phyloP scores from a whole-genome alignment of 1,140 invertebrate species.

The Drosophila cardini region DNA sequence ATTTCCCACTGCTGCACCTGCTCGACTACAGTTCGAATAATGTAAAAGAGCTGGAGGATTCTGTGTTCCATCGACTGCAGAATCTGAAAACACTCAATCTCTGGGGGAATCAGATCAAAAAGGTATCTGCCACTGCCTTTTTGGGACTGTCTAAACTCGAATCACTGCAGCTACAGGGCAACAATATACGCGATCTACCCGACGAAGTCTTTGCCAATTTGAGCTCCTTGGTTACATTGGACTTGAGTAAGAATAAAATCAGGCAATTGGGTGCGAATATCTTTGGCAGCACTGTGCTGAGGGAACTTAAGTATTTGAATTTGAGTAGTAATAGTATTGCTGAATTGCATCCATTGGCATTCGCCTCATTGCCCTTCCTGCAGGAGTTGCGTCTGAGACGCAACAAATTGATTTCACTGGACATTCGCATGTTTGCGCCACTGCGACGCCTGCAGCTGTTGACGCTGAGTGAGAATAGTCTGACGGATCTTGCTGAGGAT shows the following conservation, averaged over 20 bases:
- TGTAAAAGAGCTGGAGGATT: conserved; percentile 44
- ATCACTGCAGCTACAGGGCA: conserved; percentile 63
- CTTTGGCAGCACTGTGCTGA: conserved; percentile 60
- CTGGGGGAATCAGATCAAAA: conserved; percentile 59
- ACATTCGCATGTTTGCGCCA: conserved; percentile 70
- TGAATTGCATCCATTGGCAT: conserved; percentile 61
- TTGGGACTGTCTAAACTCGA: conserved; percentile 40
- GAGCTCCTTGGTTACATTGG: conserved; percentile 49
- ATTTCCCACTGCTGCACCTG: conserved; percentile 29
- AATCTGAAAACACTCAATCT: conserved; percentile 60
- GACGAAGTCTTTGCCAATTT: conserved; percentile 63
- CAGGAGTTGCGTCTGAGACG: conserved; percentile 57
- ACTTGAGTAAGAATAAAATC: conserved; percentile 67
- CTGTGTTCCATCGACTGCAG: conserved; percentile 48
- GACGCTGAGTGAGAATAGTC: conserved; percentile 62
- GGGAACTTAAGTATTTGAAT: conserved; percentile 45
- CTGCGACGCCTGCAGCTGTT: conserved; percentile 61
- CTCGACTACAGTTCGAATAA: conserved; percentile 77
- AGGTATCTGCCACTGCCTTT: conserved; percentile 54
- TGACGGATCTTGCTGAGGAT: conserved; percentile 57
- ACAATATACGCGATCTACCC: conserved; percentile 57
- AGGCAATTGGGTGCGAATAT: conserved; percentile 31
- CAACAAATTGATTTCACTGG: conserved; percentile 62
- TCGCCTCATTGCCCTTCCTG: conserved; percentile 61
- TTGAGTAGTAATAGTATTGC: conserved; percentile 66